A percentile compares a stretch with the other conserved stretches of the same genome.
Conservation (phyloP, 2,113 vertebrate species). For the Gobio gobio region DNA sequence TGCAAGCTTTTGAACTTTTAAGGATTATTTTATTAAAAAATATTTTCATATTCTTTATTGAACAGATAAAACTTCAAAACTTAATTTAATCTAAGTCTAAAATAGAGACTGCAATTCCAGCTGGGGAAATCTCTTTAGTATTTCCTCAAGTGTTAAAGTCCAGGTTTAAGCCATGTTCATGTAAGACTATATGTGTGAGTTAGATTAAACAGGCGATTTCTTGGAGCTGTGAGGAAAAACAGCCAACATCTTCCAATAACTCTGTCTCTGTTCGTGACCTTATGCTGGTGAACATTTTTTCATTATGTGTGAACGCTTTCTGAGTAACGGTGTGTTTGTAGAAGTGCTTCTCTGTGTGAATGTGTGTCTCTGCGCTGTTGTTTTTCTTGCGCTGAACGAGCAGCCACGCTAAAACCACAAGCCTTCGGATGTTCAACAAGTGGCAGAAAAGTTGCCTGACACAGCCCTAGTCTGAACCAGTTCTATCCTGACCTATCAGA, state of each 20-base stretch:
- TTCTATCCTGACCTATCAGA: slow-evolving; percentile 78
- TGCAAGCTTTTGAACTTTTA: neutral
- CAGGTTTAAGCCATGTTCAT: neutral
- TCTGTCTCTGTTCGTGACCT: neutral
- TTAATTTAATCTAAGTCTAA: neutral
- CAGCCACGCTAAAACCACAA: slow-evolving; percentile 62
- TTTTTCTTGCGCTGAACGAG: slow-evolving; percentile 66
- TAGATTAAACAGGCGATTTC: neutral
- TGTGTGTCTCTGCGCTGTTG: slow-evolving; percentile 36
- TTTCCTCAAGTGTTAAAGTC: neutral
- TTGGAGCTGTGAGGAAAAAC: slow-evolving; percentile 16
- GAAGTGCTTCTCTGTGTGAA: slow-evolving; percentile 26
- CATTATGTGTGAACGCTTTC: slow-evolving; percentile 13
- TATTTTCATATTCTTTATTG: neutral
- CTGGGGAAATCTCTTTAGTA: neutral
- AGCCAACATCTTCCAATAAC: slow-evolving; percentile 6
- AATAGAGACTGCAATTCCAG: neutral
- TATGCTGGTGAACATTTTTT: neutral
- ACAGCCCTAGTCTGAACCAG: slow-evolving; percentile 69
- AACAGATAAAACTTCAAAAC: neutral
- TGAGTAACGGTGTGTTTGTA: slow-evolving; percentile 22
- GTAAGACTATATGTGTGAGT: neutral
- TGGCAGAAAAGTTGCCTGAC: slow-evolving; percentile 67
- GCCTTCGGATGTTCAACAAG: slow-evolving; percentile 79
- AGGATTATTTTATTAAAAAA: neutral